phyloP scores from a whole-genome alignment of 2,797 vertebrate species.

The Echeneis naucrates region DNA sequence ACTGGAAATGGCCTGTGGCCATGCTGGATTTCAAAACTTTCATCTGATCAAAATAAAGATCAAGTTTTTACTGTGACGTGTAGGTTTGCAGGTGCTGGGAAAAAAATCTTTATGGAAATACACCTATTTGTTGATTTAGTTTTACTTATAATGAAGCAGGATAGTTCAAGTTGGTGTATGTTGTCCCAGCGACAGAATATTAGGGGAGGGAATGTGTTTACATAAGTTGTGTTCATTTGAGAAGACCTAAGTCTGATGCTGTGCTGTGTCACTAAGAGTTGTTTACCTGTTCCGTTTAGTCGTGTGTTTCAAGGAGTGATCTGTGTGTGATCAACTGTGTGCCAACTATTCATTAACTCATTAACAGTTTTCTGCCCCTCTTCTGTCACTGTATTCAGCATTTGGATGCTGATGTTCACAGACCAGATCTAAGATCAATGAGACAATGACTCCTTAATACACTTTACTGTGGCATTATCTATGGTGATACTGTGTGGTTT shows the following conservation, averaged over 20 bases:
- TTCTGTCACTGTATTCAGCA: constrained; percentile 54
- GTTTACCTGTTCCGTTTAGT: constrained; percentile 71
- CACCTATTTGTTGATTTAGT: constrained; percentile 29
- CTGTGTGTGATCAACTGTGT: constrained; percentile 63
- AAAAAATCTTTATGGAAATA: constrained; percentile 15
- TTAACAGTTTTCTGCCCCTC: constrained; percentile 60
- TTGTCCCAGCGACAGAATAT: constrained; percentile 29
- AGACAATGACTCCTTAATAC: constrained; percentile 64
- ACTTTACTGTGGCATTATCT: constrained; percentile 52
- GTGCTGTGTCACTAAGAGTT: constrained; percentile 43
- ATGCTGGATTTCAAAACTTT: constrained; percentile 19
- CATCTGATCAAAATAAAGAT: background rate
- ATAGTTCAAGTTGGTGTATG: constrained; percentile 21
- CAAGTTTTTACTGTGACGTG: constrained; percentile 6
- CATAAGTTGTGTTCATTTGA: constrained; percentile 55
- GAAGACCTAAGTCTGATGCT: constrained; percentile 54
- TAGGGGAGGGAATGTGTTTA: constrained; percentile 43
- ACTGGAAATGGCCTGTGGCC: background rate
- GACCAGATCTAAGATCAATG: constrained; percentile 64
- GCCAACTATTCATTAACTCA: constrained; percentile 69
- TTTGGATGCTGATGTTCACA: constrained; percentile 67
- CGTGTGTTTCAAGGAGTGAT: constrained; percentile 59
- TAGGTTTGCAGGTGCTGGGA: constrained; percentile 26
- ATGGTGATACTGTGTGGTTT: constrained; percentile 50
- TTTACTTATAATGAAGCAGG: constrained; percentile 20